Percentiles rank a stretch among this genome's conserved stretches.
These are phyloP conservation scores for Leptatherina wallacei DNA, from an alignment of 2,797 vertebrate species.

Conservation along the genomic window DNA sequence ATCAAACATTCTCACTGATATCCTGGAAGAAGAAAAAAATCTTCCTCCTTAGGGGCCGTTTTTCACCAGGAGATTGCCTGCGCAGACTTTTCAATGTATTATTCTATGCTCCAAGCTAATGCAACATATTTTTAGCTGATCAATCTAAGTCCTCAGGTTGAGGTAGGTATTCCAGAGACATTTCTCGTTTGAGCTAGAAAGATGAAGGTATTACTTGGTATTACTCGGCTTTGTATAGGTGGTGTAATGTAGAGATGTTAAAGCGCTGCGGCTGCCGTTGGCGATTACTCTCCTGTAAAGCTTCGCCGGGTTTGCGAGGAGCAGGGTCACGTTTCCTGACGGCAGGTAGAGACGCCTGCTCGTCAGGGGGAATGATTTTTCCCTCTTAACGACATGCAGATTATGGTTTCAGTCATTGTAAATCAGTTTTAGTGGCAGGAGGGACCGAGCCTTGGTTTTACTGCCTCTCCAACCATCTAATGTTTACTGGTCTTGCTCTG, in stretches of 20 bases:
- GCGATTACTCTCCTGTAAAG: conserved; percentile 87
- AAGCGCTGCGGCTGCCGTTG: conserved; percentile 56
- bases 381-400: conserved; percentile 93
- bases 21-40: conserved; percentile 34
- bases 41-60: conserved; percentile 53
- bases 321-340: conserved; percentile 85
- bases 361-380: conserved; percentile 89
- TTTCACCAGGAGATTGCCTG: conserved; percentile 59
- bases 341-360: conserved; percentile 85
- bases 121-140: conserved; percentile 45
- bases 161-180: conserved; percentile 34
- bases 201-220: conserved; percentile 40
- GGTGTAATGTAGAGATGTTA: conserved; percentile 43
- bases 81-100: conserved; percentile 40
- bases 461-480: conserved; percentile 55
- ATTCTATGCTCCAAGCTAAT: conserved; percentile 48
- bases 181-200: conserved; percentile 33
- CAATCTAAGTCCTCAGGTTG: conserved; percentile 54
- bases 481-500: conserved; percentile 68
- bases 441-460: conserved; percentile 76
- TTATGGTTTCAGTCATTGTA: conserved; percentile 89
- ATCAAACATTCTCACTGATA: conserved; percentile 69
- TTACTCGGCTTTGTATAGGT: conserved; percentile 44
- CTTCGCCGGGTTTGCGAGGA: conserved; percentile 79
- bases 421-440: conserved; percentile 95